Percentiles rank a stretch among this genome's conserved stretches.
Conservation (phyloP, 2,888 invertebrate genomes). For the Rosalia funebris region DNA sequence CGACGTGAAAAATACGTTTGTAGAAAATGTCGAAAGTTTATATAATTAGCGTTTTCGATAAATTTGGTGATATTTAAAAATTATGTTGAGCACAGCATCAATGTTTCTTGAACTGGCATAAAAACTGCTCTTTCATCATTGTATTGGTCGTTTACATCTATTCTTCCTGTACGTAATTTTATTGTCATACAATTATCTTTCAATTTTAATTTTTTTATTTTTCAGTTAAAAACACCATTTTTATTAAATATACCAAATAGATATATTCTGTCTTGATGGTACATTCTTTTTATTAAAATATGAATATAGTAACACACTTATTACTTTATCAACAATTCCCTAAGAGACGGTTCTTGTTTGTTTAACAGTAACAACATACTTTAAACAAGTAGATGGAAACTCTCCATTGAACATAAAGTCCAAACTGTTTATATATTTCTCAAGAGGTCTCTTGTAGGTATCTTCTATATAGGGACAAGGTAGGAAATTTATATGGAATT, state of each 20-base stretch:
- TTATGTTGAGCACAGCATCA: no score
- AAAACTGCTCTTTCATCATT: no score
- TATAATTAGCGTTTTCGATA: no score
- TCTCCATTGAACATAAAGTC: background rate
- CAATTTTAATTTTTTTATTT: no score
- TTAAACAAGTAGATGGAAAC: background rate
- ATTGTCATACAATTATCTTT: background rate
- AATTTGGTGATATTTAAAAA: no score
- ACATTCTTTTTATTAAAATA: background rate
- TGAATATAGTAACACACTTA: background rate
- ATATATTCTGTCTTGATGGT: background rate
- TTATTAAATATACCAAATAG: background rate
- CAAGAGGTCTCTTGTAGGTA: no score
- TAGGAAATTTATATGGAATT: no score
- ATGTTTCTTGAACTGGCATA: no score
- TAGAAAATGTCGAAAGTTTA: no score
- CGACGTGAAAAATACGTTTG: no score
- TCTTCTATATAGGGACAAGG: background rate
- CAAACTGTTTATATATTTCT: background rate
- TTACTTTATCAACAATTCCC: background rate
- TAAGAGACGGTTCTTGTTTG: background rate
- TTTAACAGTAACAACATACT: background rate
- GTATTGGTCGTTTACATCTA: background rate
- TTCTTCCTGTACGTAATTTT: background rate
- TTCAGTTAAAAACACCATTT: background rate